These are phyloP conservation scores for Cyprinodon diabolis DNA, from an alignment of 2,797 vertebrate species.

Conservation along the genomic window DNA sequence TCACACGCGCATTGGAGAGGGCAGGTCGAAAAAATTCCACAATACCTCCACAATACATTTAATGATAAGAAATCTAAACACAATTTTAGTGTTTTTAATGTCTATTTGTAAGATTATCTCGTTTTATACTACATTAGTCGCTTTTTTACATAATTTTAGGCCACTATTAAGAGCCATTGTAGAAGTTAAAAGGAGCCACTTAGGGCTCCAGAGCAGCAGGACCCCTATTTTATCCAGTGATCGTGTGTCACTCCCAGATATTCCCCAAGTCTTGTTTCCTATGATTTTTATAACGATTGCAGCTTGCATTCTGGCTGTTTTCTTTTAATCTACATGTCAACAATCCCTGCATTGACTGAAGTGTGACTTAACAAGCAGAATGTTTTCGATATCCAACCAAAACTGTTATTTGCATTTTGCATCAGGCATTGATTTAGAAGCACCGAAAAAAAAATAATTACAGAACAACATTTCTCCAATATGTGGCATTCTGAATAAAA, in stretches of 20 bases:
- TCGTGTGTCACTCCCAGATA: neutral
- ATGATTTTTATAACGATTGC: neutral
- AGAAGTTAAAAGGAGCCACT: no score
- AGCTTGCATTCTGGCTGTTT: neutral
- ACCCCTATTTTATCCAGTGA: neutral
- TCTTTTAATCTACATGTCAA: neutral
- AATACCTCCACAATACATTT: no score
- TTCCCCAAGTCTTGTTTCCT: neutral
- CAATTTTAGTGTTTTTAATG: no score
- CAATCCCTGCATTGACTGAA: neutral
- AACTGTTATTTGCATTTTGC: slow-evolving; percentile 8
- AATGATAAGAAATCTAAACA: no score
- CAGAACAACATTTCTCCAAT: slow-evolving; percentile 76
- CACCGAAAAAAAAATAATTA: slow-evolving; percentile 60
- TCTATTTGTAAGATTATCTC: no score
- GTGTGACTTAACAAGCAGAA: neutral
- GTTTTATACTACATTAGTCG: no score
- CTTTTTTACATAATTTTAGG: no score
- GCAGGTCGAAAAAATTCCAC: no score
- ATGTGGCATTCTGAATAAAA: slow-evolving; percentile 55
- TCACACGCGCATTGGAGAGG: no score
- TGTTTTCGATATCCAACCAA: neutral
- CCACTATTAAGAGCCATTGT: no score
- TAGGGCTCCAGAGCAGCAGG: no score
- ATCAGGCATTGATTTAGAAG: slow-evolving; percentile 50